Percentiles rank a stretch among this genome's conserved stretches.
phyloP scores from a whole-genome alignment of 2,797 vertebrate species.

The Tokudaia muenninki region DNA sequence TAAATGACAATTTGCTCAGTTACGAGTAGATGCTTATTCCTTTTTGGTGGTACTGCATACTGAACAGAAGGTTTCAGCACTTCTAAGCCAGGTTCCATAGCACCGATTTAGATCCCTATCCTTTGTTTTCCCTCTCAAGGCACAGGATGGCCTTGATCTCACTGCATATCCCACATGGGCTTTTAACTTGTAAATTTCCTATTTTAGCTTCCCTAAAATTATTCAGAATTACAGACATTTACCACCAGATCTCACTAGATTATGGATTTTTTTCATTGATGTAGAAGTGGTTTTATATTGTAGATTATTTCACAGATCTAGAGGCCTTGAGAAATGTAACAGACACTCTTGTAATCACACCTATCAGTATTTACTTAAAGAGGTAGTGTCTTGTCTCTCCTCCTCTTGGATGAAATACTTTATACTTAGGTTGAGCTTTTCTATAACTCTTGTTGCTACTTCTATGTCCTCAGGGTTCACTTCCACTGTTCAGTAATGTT shows the following conservation, averaged over 20 bases:
- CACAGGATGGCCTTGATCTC: not conserved
- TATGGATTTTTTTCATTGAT: not conserved
- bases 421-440: not conserved
- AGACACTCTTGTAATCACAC: not conserved
- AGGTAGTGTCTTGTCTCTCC: not conserved
- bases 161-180: not conserved
- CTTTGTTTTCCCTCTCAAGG: not conserved
- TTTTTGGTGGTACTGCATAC: not conserved
- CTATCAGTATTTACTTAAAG: not conserved
- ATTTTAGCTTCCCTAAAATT: not conserved
- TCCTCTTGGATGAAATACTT: not conserved
- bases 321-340: not conserved
- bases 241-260: not conserved
- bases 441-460: not conserved
- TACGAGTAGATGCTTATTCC: not conserved
- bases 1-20: conserved; percentile 1
- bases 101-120: not conserved
- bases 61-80: not conserved
- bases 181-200: not conserved
- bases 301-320: not conserved
- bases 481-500: not conserved
- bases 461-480: not conserved
- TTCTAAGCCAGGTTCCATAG: not conserved
- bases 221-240: not conserved
- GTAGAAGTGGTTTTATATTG: not conserved